Evolutionary conservation across 2,113 vertebrate genomes (phyloP), one percentile per base, ranked within the genome.

Genomic region (Uria lomvia): DNA sequence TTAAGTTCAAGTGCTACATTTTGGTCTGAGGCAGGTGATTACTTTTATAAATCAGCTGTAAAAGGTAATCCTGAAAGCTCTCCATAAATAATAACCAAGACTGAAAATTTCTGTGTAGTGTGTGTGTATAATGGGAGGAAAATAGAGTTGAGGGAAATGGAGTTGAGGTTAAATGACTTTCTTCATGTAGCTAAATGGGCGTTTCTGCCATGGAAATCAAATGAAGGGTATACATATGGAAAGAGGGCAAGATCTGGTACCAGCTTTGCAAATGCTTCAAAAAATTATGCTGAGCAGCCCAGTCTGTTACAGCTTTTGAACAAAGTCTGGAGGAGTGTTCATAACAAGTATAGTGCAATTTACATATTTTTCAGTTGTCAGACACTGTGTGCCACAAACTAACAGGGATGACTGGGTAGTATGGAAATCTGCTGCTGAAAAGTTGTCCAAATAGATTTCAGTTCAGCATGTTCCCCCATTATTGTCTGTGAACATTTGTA

Each of bases 361-460:
- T 96, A 95, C 92, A 95, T 97, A 90, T 95, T 95, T 96, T 95
- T 96, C 96, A 94, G 96, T 97, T 97, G 96, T 96, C 96, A 97
- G 95, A 94, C 94, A 81, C 77, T 78, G 65, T 62, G 71, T 0
- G 5, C 88, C 86, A 95, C 86, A 89, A 95, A 87, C 88, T 93
- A 86, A 72, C 94, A 84, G 83, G 91, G 70, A 91, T 95, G 88
- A 89, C 91, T 96, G 83, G 84, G 71, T 87, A 94, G 86, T 84
- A 75, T 92, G 73, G 94, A 96, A 96, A 97, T 96, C 91, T 96
- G 92, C 80, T 91, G 58, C 79, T 86, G 83, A 86, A 95, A 90
- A 88, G 76, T 73, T 92, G 84, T 92, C 91, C 88, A 95, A 94
- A 79, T 87, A 90, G 40, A 81, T 96, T 95, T 92, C 65, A 66